A percentile compares a stretch with the other conserved stretches of the same genome.
Evolutionary conservation across 2,888 invertebrate species (phyloP).

Genomic region (Brachyptera risi): DNA sequence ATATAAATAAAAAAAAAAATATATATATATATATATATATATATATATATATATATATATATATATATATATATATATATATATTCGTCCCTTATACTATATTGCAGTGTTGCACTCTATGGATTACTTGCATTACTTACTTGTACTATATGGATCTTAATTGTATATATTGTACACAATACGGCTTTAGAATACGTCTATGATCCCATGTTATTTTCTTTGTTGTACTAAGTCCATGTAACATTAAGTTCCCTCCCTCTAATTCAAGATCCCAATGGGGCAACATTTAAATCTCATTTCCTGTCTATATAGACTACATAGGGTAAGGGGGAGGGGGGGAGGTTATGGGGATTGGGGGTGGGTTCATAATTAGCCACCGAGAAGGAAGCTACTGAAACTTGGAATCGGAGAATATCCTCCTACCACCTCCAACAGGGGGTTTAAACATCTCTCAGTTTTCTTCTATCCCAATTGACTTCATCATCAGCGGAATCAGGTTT

Average conservation of each 20-base stretch:
- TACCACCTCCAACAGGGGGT: background rate
- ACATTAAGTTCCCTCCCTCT: constrained; percentile 18
- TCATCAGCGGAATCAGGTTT: constrained; percentile 24
- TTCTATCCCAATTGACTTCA: constrained; percentile 32
- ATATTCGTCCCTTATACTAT: no score
- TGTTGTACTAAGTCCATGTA: constrained; percentile 13
- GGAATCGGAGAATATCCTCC: constrained; percentile 30
- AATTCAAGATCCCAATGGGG: constrained; percentile 29
- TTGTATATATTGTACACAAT: background rate
- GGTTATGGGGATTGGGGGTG: constrained; percentile 2
- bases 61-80: no score
- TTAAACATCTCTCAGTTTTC: constrained; percentile 23
- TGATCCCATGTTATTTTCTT: constrained; percentile 12
- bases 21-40: no score
- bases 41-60: no score
- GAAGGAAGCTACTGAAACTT: constrained; percentile 27
- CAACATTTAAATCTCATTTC: constrained; percentile 36
- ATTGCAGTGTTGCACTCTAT: no score
- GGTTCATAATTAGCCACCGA: constrained; percentile 31
- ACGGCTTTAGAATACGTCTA: constrained; percentile 8
- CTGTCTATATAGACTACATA: constrained; percentile 27
- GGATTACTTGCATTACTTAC: no score
- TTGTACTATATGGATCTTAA: no score
- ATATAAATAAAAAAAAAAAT: no score
- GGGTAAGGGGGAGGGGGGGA: constrained; percentile 2